Evolutionary conservation across 30 jellyfish, hydroid and myxozoan species (phyloP).

Genomic region (Turritopsis dohrnii): DNA sequence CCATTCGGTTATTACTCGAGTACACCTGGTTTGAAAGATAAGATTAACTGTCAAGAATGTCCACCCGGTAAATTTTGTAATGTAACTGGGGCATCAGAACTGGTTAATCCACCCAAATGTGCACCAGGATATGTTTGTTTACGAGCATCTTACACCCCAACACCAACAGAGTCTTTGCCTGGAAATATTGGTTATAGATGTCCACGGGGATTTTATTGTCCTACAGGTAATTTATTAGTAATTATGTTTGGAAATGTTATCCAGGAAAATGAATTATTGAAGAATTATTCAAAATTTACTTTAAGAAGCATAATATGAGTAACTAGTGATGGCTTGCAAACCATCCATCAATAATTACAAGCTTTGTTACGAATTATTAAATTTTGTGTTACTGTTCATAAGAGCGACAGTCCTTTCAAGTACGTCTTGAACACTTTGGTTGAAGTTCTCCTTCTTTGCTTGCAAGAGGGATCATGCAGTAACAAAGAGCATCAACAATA

Average conservation of each 20-base stretch:
- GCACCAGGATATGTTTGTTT: slow-evolving; percentile 83
- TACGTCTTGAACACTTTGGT: too few relatives aligned
- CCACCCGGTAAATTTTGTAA: slow-evolving; percentile 94
- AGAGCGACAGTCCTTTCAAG: too few relatives aligned
- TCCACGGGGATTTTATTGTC: slow-evolving; percentile 86
- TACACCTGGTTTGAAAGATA: slow-evolving; percentile 47
- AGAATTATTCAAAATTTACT: too few relatives aligned
- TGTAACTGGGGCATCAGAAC: slow-evolving; percentile 57
- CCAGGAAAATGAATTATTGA: too few relatives aligned
- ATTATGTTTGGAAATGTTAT: too few relatives aligned
- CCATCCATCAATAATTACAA: too few relatives aligned
- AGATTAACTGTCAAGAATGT: slow-evolving; percentile 72
- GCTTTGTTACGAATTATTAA: too few relatives aligned
- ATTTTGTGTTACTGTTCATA: too few relatives aligned
- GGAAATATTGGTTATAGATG: slow-evolving; percentile 62
- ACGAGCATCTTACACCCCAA: slow-evolving; percentile 63
- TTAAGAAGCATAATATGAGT: too few relatives aligned
- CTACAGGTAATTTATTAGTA: slow-evolving; percentile 48
- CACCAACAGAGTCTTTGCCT: slow-evolving; percentile 55
- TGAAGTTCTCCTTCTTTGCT: too few relatives aligned
- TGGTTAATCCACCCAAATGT: slow-evolving; percentile 87
- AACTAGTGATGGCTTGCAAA: too few relatives aligned
- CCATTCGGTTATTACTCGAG: slow-evolving; percentile 83
- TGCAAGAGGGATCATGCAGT: too few relatives aligned
- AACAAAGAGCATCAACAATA: not conserved